Base-by-base conservation (phyloP, 2,113 vertebrate species). In the Cyphomyrus plagiostoma region DNA sequence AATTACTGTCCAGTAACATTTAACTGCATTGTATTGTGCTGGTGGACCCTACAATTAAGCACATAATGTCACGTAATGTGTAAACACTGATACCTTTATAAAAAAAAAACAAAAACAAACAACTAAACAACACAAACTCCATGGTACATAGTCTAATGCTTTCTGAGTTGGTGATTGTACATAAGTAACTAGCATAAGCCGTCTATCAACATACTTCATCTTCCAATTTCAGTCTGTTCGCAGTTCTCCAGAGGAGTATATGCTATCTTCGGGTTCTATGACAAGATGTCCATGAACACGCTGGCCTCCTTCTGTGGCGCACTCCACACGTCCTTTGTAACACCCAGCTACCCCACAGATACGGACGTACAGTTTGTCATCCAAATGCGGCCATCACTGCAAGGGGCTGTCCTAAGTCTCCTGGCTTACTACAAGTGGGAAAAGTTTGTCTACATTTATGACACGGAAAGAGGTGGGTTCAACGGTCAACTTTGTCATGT, bases 361-460 rank as follows among this genome's bases (percentile, higher is more conserved):
- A 95, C 97, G 9, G 98, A 99, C 70, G 97, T 98, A 92, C 98
- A 99, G 95, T 99, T 99, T 77, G 97, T 99, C 92, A 98, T 99
- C 94, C 98, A 99, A 96, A 98, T 99, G 97, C 96, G 98, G 87
- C 98, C 98, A 49, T 93, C 97, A 0, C 94, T 99, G 83, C 97
- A 97, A 87, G 98, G 97, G 17, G 97, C 96, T 46, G 96, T 99
- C 92, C 93, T 99, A 90, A 99, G 96, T 86, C 96, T 99, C 91
- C 94, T 99, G 91, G 95, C 94, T 92, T 96, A 98, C 90, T 99
- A 99, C 92, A 98, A 98, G 92, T 99, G 98, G 98, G 97, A 98
- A 92, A 98, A 96, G 93, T 99, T 99, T 91, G 98, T 99, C 92
- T 99, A 99, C 92, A 97, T 99, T 39, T 99, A 99, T 3, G 98